These are phyloP conservation scores for Cryptotis parvus DNA, from an alignment of 2,113 vertebrate genomes.

Conservation along the genomic window DNA sequence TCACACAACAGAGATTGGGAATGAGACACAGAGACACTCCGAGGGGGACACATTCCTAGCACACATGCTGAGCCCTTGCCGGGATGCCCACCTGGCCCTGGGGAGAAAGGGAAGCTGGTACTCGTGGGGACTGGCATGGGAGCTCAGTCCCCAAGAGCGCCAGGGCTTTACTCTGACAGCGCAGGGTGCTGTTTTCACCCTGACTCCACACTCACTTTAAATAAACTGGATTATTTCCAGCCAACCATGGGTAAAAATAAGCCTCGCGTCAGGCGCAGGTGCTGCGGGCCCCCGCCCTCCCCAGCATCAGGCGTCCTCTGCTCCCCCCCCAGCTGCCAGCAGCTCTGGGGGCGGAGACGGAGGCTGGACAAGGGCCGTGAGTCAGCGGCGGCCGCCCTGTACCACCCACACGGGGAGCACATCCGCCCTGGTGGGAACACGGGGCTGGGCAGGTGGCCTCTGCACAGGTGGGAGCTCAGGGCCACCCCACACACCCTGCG, in stretches of 20 bases:
- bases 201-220: constrained; percentile 68
- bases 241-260: constrained; percentile 63
- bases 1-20: no score
- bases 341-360: background rate
- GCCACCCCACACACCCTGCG: no score
- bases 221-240: constrained; percentile 72
- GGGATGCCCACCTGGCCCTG: no score
- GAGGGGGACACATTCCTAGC: no score
- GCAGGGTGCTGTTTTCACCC: constrained; percentile 21
- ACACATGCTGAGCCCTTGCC: no score
- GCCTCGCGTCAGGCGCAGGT: constrained; percentile 65
- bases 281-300: constrained; percentile 15
- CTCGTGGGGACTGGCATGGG: no score
- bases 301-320: background rate
- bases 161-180: background rate
- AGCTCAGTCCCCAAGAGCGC: no score
- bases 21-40: no score
- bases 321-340: constrained; percentile 36
- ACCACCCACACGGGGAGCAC: constrained; percentile 37
- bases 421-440: background rate
- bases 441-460: background rate
- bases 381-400: constrained; percentile 57
- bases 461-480: no score
- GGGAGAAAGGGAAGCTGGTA: no score
- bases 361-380: constrained; percentile 44